Conservation (phyloP, 1,140 invertebrate species). For the Drosophila pseudoobscura region DNA sequence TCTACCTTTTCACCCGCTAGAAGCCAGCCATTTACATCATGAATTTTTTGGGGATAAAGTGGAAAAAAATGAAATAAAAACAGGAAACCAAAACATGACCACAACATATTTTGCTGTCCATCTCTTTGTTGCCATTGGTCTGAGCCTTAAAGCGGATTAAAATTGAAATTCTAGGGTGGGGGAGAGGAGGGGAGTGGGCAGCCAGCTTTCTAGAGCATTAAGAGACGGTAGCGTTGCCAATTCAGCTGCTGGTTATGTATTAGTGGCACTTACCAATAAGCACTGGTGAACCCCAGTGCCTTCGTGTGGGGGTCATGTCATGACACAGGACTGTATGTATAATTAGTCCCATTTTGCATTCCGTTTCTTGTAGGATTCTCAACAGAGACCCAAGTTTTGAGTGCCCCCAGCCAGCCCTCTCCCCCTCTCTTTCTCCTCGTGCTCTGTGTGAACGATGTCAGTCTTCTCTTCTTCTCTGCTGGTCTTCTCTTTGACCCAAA, state of each 20-base stretch:
- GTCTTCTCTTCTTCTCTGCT: constrained; percentile 11
- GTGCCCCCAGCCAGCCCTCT: not conserved
- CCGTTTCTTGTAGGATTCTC: constrained; percentile 35
- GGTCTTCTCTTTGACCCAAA: constrained; percentile 4
- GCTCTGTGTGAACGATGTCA: constrained; percentile 22
- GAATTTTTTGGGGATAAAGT: constrained; percentile 26
- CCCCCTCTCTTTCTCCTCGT: constrained; percentile 5
- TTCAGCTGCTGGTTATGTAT: not conserved
- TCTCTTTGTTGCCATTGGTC: constrained; percentile 51
- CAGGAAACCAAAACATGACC: constrained; percentile 46
- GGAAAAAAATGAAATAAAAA: constrained; percentile 16
- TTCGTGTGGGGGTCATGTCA: too few species aligned
- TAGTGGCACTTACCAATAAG: too few species aligned
- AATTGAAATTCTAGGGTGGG: constrained; percentile 32
- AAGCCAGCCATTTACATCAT: constrained; percentile 45
- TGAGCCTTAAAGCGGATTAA: constrained; percentile 66
- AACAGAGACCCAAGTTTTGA: constrained; percentile 20
- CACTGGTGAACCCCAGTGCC: too few species aligned
- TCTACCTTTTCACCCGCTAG: not conserved
- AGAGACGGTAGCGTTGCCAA: constrained; percentile 5
- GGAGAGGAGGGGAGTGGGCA: not conserved
- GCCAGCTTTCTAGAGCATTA: too few species aligned
- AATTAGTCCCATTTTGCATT: not conserved
- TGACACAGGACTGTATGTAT: too few species aligned
- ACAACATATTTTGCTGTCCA: constrained; percentile 55